Percentiles rank a stretch among this genome's conserved stretches.
phyloP scores from a whole-genome alignment of 2,113 vertebrate species.

The Sturnus vulgaris region DNA sequence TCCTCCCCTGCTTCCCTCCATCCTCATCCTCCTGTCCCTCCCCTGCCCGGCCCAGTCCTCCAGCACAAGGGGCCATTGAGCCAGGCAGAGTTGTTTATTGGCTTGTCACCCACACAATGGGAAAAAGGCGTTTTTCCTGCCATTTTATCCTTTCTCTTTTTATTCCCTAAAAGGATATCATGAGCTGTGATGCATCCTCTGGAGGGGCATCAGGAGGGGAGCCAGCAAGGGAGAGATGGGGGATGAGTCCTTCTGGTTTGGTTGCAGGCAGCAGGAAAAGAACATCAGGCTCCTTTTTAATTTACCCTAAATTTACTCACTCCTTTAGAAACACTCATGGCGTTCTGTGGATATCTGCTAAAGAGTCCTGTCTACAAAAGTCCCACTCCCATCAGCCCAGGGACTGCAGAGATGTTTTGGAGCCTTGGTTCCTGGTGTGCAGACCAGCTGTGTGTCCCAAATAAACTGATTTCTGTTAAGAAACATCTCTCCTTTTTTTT shows the following conservation, averaged over 20 bases:
- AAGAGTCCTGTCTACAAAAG: background rate
- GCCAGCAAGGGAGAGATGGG: background rate
- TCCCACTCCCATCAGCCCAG: too few species aligned
- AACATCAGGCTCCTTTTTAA: background rate
- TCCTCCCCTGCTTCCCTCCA: background rate
- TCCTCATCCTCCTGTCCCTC: background rate
- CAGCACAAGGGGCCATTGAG: background rate
- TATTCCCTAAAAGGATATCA: background rate
- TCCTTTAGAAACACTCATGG: background rate
- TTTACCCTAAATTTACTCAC: background rate
- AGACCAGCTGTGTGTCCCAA: background rate
- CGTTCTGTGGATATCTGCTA: background rate
- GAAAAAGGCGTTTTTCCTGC: background rate
- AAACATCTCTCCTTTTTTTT: background rate
- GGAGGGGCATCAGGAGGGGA: background rate
- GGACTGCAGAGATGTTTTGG: too few species aligned
- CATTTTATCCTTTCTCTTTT: background rate
- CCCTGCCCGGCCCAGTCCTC: background rate
- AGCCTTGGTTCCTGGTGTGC: too few species aligned
- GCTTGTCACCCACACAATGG: background rate
- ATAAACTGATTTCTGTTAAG: accelerated
- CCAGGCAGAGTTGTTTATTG: background rate
- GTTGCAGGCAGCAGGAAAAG: background rate
- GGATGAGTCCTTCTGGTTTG: background rate
- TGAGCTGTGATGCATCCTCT: background rate